Conservation (phyloP, 2,888 invertebrate species). For the Criorhina ranunculi region DNA sequence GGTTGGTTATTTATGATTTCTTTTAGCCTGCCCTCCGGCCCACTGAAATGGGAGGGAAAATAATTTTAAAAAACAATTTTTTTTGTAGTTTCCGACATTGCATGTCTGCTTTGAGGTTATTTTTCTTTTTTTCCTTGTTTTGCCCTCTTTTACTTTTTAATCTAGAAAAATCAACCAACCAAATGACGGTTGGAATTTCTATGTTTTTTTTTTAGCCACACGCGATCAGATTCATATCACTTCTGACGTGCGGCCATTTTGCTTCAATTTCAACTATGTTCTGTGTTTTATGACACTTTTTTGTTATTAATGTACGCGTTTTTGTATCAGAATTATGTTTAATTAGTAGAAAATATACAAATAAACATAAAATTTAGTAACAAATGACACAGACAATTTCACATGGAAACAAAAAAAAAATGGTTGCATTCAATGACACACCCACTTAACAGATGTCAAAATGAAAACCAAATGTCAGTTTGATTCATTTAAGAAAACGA, state of each 20-base stretch:
- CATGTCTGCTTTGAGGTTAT: constrained; percentile 66
- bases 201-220: constrained; percentile 30
- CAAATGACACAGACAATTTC: constrained; percentile 10
- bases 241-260: constrained; percentile 63
- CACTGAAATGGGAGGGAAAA: constrained; percentile 30
- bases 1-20: constrained; percentile 72
- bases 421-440: constrained; percentile 22
- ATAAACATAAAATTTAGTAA: constrained; percentile 56
- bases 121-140: constrained; percentile 4
- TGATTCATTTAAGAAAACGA: constrained; percentile 18
- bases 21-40: constrained; percentile 31
- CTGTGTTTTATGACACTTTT: constrained; percentile 49
- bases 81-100: constrained; percentile 69
- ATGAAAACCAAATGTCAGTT: constrained; percentile 34
- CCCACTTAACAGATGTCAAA: constrained; percentile 64
- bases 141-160: constrained; percentile 39
- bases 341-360: constrained; percentile 68
- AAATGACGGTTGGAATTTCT: constrained; percentile 39
- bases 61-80: constrained; percentile 61
- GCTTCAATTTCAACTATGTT: constrained; percentile 1
- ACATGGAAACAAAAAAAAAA: too few species aligned
- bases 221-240: constrained; percentile 70
- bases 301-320: neutral
- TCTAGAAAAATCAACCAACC: constrained; percentile 39
- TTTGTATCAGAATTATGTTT: constrained; percentile 29